Base-by-base conservation (phyloP, 2,888 invertebrate genomes). In the Taphrorychus bicolor region DNA sequence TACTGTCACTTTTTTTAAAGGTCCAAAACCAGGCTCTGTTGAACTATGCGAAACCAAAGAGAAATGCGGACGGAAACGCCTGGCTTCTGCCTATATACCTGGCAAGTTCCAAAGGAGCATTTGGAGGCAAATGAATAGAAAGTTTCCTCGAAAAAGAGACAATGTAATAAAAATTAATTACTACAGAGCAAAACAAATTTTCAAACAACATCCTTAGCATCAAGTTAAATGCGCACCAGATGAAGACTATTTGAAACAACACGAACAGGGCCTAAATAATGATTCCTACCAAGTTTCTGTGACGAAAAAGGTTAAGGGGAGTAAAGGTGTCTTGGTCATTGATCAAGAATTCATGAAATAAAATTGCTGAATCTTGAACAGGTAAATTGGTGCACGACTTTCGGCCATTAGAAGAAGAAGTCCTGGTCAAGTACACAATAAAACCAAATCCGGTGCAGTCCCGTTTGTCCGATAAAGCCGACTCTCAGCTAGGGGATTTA, bases 401-500 rank as follows among this genome's bases (percentile, higher is more conserved):
- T 41, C 23, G 40, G 14, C 66, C 66, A 19, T 9, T 61, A 22
- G 66, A 66, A 0, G 58, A 66, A 23, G 16, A 67, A 45, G 11
- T 67, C 17, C 23, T 62, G 9, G 24, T 32, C n/a, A 53, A 41
- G 19, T 67, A 62, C 41, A 67, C 58, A 59, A 69, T 75, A 24
- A 68, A 76, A 2, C 59, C 62, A 17, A 67, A 59, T 41, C 58
- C 59, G 5, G n/a, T 67, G 16, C 9, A 51, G 9, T 59, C 77
- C 16, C 80, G 81, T 71, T 67, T 82, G 59, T 79, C 83, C 3
- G 84, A 84, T 70, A 76, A 73, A 22, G 81, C 80, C 1, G 82
- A 79, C 66, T 81, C 82, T 70, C 75, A 78, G 23, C 76, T 82
- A 75, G 83, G 83, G 3, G 84, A 83, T 74, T 73, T 76, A 40